phyloP scores from a whole-genome alignment of 2,888 invertebrate species.

The Sialis fuliginosa region DNA sequence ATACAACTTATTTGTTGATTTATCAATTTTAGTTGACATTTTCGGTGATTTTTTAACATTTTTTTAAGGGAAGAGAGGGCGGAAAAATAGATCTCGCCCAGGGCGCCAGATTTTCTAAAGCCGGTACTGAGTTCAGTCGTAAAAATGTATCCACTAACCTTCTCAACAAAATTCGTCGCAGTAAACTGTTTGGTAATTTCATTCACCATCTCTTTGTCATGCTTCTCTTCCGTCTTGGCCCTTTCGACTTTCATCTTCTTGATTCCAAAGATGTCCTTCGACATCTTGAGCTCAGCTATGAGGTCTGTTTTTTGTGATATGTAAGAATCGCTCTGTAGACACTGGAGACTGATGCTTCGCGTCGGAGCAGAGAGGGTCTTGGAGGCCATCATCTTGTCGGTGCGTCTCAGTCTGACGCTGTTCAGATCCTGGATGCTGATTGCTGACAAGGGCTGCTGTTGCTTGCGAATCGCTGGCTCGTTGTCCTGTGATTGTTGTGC shows the following conservation, averaged over 20 bases:
- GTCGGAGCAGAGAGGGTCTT: constrained; percentile 75
- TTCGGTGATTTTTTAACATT: too few species aligned
- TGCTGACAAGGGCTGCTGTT: constrained; percentile 62
- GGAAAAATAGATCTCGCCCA: too few species aligned
- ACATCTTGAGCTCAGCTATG: constrained; percentile 82
- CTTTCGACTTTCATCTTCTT: constrained; percentile 83
- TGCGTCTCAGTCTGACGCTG: constrained; percentile 63
- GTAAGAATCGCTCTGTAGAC: constrained; percentile 51
- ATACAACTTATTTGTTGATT: too few species aligned
- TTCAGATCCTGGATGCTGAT: constrained; percentile 78
- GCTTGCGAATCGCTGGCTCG: constrained; percentile 28
- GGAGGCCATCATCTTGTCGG: constrained; percentile 53
- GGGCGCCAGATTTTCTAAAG: too few species aligned
- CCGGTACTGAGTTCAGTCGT: background rate
- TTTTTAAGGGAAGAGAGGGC: too few species aligned
- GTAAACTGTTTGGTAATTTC: constrained; percentile 74
- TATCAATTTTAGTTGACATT: too few species aligned
- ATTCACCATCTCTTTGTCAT: constrained; percentile 67
- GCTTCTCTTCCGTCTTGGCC: constrained; percentile 64
- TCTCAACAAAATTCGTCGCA: constrained; percentile 74
- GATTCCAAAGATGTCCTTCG: constrained; percentile 85
- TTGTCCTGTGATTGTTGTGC: constrained; percentile 2
- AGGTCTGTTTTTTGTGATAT: constrained; percentile 65
- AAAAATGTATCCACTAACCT: constrained; percentile 34
- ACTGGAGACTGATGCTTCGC: constrained; percentile 59